Base-by-base conservation (phyloP, 2,797 vertebrate species). In the Heteromormyrus szaboi region DNA sequence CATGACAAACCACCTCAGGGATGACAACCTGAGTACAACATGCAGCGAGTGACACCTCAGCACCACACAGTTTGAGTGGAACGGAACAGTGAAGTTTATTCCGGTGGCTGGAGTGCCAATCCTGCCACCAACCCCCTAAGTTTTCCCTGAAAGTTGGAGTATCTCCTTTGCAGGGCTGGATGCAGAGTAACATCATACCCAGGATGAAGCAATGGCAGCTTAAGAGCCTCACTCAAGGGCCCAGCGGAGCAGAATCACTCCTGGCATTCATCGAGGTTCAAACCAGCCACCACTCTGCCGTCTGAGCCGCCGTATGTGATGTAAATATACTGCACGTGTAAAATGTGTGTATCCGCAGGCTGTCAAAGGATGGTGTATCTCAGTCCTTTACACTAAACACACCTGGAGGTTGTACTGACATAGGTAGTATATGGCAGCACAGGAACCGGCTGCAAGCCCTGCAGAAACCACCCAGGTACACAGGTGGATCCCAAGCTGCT, bases 391-490 rank as follows among this genome's bases (percentile, higher is more conserved):
- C 17, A 12, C 22, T 44, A 46, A 0, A 9, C 92, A 41, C 89
- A 90, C 91, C 29, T 84, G 2, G 12, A 81, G 4, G 7, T 94
- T 93, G n/a, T 92, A 93, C 2, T 89, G 2, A 90, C 92, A 95
- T 90, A 99, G 94, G 91, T 93, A 97, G 91, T 97, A 97, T 91
- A 99, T 94, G 44, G 94, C 93, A 0, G 90, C 90, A 51, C 95
- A 97, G 90, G 96, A 97, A 91, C 94, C 96, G 0, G 92, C 4
- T 19, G 97, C 93, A 89, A 95, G 84, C 4, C 94, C 91, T 0
- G 95, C 93, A 12, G 97, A 98, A 89, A 96, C 88, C 2, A 96
- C 0, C 98, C 98, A 99, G 56, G 93, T 93, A 0, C 92, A 89
- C 51, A 97, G 5, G 83, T 97, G 91, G 91, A 96, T 2, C 50